phyloP scores from a whole-genome alignment of 2,888 invertebrate genomes.

The Gortyna flavago region DNA sequence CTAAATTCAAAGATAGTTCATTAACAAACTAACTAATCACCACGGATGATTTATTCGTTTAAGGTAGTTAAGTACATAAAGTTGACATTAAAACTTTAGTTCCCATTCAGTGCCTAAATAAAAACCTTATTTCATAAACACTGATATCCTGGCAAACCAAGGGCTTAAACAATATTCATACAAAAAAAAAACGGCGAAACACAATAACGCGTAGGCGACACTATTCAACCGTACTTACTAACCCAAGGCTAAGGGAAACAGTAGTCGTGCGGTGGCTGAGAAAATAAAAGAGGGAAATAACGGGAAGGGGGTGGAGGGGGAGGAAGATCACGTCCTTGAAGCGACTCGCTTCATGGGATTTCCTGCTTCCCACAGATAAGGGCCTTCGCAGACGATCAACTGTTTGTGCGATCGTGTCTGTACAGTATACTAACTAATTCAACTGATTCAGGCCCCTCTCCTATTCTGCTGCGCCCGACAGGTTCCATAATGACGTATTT shows the following conservation, averaged over 20 bases:
- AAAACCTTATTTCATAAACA: neutral
- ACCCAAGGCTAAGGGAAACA: slow-evolving; percentile 50
- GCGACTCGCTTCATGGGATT: slow-evolving; percentile 50
- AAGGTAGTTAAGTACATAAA: neutral
- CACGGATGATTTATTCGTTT: neutral
- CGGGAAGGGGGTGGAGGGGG: slow-evolving; percentile 13
- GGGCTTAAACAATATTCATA: neutral
- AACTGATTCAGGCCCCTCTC: neutral
- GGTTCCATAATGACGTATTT: neutral
- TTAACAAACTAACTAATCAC: neutral
- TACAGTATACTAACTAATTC: neutral
- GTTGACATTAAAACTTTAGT: neutral
- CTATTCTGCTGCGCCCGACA: neutral
- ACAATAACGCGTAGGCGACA: slow-evolving; percentile 25
- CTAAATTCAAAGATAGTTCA: neutral
- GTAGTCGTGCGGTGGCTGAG: slow-evolving; percentile 40
- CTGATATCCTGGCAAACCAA: neutral
- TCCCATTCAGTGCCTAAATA: neutral
- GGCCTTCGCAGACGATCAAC: neutral
- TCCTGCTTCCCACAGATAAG: slow-evolving; percentile 47
- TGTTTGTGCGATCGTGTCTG: neutral
- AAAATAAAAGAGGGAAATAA: slow-evolving; percentile 54
- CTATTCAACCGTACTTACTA: slow-evolving; percentile 25
- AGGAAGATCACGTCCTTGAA: slow-evolving; percentile 56
- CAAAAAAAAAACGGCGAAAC: slow-evolving; percentile 5